Evolutionary conservation across 2,113 vertebrate genomes (phyloP).

Genomic region (Ceyx margarethae): DNA sequence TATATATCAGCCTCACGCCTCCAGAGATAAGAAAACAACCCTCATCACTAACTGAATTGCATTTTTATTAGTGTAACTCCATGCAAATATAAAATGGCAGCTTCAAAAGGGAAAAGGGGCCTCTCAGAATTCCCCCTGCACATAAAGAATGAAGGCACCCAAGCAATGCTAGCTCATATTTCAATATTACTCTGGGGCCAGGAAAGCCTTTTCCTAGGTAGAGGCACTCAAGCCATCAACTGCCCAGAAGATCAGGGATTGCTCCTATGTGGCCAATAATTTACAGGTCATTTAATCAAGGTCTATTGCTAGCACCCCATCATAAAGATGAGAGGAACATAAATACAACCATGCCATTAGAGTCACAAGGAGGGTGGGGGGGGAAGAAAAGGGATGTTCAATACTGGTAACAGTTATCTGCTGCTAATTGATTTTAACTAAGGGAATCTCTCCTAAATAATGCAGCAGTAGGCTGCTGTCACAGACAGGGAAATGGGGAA

Average conservation of each 20-base stretch:
- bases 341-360: background rate
- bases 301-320: background rate
- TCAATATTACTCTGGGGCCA: background rate
- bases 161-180: background rate
- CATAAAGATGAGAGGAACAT: background rate
- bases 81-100: background rate
- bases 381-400: background rate
- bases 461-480: background rate
- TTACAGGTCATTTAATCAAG: conserved; percentile 46
- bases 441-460: conserved; percentile 7
- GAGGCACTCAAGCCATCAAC: conserved; percentile 2
- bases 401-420: background rate
- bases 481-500: background rate
- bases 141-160: background rate
- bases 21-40: background rate
- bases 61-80: background rate
- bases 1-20: background rate
- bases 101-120: background rate
- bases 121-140: background rate
- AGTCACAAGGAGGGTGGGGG: background rate
- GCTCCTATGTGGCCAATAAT: conserved; percentile 49
- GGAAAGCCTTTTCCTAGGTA: background rate
- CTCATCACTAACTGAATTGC: rapidly evolving
- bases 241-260: conserved; percentile 10
- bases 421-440: background rate